Conservation (phyloP, 23 tunicate species). For the Halocynthia aurantium region DNA sequence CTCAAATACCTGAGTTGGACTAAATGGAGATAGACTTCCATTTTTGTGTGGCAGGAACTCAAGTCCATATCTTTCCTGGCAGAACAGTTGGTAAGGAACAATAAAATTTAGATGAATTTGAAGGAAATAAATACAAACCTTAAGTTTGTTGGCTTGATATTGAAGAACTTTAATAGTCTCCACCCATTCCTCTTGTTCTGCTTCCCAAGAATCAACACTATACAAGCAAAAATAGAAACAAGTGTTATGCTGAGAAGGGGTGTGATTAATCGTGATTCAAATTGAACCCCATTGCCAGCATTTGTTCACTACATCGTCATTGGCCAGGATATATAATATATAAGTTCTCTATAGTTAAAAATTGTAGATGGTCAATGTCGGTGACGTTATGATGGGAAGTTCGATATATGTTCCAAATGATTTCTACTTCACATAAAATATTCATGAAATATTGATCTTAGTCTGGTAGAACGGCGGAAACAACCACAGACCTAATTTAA, state of each 20-base stretch:
- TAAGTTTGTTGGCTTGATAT: slow-evolving; percentile 48
- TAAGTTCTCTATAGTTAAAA: no score
- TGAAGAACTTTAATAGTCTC: slow-evolving; percentile 61
- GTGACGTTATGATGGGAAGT: no score
- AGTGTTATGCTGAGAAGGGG: no score
- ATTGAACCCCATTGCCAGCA: no score
- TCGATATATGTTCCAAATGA: no score
- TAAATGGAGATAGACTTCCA: slow-evolving; percentile 6
- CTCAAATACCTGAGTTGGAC: slow-evolving; percentile 3
- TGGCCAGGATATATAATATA: no score
- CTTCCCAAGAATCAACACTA: slow-evolving; percentile 80
- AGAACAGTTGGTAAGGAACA: not conserved
- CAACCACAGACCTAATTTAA: no score
- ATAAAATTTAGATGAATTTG: not conserved
- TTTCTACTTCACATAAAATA: not conserved
- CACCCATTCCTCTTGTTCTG: slow-evolving; percentile 49
- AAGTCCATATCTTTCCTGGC: slow-evolving; percentile 1
- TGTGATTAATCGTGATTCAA: no score
- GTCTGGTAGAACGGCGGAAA: no score
- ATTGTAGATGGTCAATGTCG: no score
- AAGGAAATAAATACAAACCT: slow-evolving; percentile 19
- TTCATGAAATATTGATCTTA: slow-evolving; percentile 3
- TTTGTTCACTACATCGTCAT: no score
- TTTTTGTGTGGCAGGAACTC: not conserved
- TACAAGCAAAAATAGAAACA: not conserved